Base-by-base conservation (phyloP, 2,113 vertebrate genomes). In the Cottus gobio region DNA sequence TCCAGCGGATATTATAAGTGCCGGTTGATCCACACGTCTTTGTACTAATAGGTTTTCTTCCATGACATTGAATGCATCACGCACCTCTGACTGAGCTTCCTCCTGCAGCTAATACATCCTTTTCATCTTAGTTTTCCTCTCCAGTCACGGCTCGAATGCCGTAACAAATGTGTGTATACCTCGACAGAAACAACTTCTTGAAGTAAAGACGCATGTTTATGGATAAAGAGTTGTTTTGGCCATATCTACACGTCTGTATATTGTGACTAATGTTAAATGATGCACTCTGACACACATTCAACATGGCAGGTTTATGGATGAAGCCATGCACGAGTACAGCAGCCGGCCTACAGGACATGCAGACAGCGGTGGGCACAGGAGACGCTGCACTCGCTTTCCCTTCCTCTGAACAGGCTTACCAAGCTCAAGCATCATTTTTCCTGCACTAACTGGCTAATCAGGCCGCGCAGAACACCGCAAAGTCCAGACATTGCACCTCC, bases 401-500 rank as follows among this genome's bases (percentile, higher is more conserved):
- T 71, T 34, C 31, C 79, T 71, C 44, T 75, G 15, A 57, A 64
- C 48, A 22, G 65, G 50, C 83, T 96, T 96, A 98, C 96, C 96
- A 91, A 95, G 91, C 92, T 94, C 82, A 83, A 57, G 71, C 65
- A 71, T 79, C 90, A 76, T 92, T 91, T 74, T 71, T 82, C 68
- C 93, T 94, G 94, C 92, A 85, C 92, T 93, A 84, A 86, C 87
- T 85, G 78, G 90, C 93, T 93, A 90, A 44, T 97, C 95, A 97
- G 95, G 95, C 95, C 91, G 95, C 94, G 95, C 96, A 97, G 95
- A 96, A 95, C 95, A 96, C 95, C 88, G 96, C 96, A 96, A 96
- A 98, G 88, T 97, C 96, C 95, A 96, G 95, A 96, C 96, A 97
- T 88, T 94, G 95, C 60, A 96, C 96, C 93, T 97, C 96, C 96